Evolutionary conservation across 2,113 vertebrate genomes (phyloP).

Genomic region (Tenebrosternarchus preto): DNA sequence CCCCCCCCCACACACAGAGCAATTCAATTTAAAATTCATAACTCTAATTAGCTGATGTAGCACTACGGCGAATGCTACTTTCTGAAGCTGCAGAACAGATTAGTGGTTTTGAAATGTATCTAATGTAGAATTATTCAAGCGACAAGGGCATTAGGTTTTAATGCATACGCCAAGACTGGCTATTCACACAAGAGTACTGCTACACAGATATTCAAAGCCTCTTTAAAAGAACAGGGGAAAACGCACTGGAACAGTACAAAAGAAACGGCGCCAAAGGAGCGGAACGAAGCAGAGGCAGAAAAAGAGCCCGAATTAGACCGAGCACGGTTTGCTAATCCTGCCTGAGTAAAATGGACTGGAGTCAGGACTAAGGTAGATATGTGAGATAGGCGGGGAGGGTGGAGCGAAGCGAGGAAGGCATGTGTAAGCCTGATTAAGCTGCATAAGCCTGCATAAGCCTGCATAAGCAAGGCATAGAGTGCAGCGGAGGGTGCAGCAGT

Average conservation of each 20-base stretch:
- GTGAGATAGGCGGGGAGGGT: conserved; percentile 57
- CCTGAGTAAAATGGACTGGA: conserved; percentile 65
- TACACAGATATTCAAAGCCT: conserved; percentile 11
- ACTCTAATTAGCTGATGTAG: conserved; percentile 43
- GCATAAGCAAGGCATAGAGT: conserved; percentile 66
- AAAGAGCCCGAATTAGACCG: conserved; percentile 42
- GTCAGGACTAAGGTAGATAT: conserved; percentile 60
- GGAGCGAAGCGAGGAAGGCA: conserved; percentile 71
- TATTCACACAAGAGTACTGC: conserved; percentile 42
- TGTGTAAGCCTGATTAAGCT: conserved; percentile 77
- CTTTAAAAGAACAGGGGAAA: not conserved
- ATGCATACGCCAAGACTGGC: conserved; percentile 27
- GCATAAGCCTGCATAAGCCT: conserved; percentile 70
- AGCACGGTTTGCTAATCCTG: conserved; percentile 51
- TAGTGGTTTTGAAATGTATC: conserved; percentile 42
- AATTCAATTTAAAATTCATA: conserved; percentile 53
- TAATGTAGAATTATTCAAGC: conserved; percentile 53
- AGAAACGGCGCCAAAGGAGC: conserved; percentile 9
- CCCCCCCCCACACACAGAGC: not conserved
- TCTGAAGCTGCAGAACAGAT: conserved; percentile 40
- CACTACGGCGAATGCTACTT: conserved; percentile 28
- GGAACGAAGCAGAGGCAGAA: conserved; percentile 32
- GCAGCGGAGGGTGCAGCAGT: conserved; percentile 65
- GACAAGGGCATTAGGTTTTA: conserved; percentile 35
- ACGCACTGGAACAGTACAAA: conserved; percentile 12